These are phyloP conservation scores for Leucoraja ocellata DNA, from an alignment of 2,797 vertebrate genomes.

Conservation along the genomic window DNA sequence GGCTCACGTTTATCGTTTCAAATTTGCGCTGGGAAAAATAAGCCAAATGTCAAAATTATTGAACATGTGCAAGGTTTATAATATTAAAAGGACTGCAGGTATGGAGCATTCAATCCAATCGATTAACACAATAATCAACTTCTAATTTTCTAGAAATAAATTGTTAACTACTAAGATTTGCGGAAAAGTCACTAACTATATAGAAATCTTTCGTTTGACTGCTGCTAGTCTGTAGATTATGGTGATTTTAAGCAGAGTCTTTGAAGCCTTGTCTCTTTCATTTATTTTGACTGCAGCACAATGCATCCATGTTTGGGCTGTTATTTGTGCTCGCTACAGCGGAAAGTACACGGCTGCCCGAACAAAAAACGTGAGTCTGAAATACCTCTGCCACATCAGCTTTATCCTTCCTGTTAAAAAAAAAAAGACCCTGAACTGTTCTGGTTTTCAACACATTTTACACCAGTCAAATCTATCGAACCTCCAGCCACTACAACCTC, in stretches of 20 bases:
- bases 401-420: conserved; percentile 29
- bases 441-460: not conserved
- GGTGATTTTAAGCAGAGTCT: conserved; percentile 29
- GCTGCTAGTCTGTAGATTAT: conserved; percentile 34
- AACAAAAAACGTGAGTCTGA: conserved; percentile 33
- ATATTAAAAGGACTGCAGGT: not conserved
- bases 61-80: not conserved
- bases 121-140: not conserved
- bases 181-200: conserved; percentile 22
- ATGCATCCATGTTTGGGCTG: conserved; percentile 26
- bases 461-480: not conserved
- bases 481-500: not conserved
- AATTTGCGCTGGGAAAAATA: not conserved
- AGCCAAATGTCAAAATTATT: conserved; percentile 39
- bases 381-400: conserved; percentile 29
- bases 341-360: conserved; percentile 14
- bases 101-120: too few species aligned
- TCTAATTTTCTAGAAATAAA: not conserved
- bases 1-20: not conserved
- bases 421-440: not conserved
- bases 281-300: conserved; percentile 35
- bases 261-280: conserved; percentile 38
- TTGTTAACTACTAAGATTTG: not conserved
- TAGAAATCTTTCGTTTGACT: conserved; percentile 19
- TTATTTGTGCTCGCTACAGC: conserved; percentile 27